Conservation (phyloP, 2,888 invertebrate species). For the Arctia plantaginis region DNA sequence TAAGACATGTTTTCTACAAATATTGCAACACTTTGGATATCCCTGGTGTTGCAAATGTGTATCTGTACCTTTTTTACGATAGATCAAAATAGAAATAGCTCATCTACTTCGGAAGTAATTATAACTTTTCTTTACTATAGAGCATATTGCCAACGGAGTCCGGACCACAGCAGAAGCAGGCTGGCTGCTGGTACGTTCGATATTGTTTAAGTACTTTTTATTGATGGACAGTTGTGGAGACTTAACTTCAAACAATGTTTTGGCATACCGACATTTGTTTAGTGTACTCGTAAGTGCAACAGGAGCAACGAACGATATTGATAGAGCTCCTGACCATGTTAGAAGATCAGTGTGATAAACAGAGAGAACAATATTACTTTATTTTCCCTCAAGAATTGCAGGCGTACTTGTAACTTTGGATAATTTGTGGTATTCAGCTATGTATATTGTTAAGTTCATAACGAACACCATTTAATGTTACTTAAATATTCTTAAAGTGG, state of each 20-base stretch:
- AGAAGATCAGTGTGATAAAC: neutral
- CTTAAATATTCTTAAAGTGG: too few relatives aligned
- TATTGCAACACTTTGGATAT: too few relatives aligned
- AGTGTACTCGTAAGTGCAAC: neutral
- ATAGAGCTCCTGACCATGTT: neutral
- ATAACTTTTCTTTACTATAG: neutral
- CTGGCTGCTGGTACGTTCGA: neutral
- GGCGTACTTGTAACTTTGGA: neutral
- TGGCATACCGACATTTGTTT: constrained; percentile 1
- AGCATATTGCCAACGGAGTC: neutral
- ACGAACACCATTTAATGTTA: too few relatives aligned
- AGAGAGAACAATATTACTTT: neutral
- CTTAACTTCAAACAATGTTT: neutral
- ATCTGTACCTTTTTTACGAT: neutral
- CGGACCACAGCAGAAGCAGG: neutral
- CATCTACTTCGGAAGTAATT: neutral
- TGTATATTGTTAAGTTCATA: too few relatives aligned
- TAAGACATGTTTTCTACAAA: neutral
- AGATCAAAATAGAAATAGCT: neutral
- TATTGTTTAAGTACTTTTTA: neutral
- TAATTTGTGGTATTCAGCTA: too few relatives aligned
- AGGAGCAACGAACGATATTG: neutral
- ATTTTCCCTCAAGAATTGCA: neutral
- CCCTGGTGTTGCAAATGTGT: too few relatives aligned
- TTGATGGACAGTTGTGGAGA: neutral